Evolutionary conservation across 2,113 vertebrate species (phyloP).

Genomic region (cattle (Bos taurus)): DNA sequence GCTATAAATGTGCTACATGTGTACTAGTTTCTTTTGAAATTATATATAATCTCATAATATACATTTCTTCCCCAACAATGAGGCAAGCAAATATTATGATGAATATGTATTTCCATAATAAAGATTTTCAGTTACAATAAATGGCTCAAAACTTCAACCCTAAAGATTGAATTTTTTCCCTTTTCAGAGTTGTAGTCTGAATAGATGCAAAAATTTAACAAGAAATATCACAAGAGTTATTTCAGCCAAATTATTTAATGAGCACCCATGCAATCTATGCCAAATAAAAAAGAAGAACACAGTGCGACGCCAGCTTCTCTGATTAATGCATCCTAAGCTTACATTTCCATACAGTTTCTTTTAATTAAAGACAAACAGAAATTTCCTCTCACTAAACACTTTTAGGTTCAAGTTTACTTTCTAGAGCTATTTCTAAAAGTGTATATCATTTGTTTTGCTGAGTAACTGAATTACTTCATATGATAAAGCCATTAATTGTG

Average conservation of each 20-base stretch:
- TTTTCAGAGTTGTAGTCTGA: neutral
- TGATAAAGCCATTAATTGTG: conserved; percentile 74
- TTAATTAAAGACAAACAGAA: conserved; percentile 77
- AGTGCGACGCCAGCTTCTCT: conserved; percentile 46
- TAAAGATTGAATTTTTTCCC: neutral
- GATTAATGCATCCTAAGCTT: conserved; percentile 69
- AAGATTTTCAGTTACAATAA: neutral
- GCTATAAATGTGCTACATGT: neutral
- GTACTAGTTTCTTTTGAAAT: neutral
- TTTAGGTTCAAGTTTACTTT: conserved; percentile 66
- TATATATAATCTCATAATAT: neutral
- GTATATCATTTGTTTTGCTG: conserved; percentile 69
- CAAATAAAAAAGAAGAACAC: conserved; percentile 73
- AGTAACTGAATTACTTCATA: conserved; percentile 67
- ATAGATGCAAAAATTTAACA: neutral
- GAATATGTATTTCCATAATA: neutral
- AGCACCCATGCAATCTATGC: conserved; percentile 57
- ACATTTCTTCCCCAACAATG: neutral
- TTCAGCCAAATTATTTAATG: conserved; percentile 66
- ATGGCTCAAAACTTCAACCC: neutral
- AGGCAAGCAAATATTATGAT: neutral
- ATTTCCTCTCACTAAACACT: conserved; percentile 67
- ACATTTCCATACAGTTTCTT: conserved; percentile 72
- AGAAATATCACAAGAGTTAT: conserved; percentile 58
- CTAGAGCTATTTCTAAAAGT: conserved; percentile 61